Evolutionary conservation across 2,113 vertebrate genomes (phyloP), one percentile per base, ranked within the genome.

Genomic region (Hypanus sabinus): DNA sequence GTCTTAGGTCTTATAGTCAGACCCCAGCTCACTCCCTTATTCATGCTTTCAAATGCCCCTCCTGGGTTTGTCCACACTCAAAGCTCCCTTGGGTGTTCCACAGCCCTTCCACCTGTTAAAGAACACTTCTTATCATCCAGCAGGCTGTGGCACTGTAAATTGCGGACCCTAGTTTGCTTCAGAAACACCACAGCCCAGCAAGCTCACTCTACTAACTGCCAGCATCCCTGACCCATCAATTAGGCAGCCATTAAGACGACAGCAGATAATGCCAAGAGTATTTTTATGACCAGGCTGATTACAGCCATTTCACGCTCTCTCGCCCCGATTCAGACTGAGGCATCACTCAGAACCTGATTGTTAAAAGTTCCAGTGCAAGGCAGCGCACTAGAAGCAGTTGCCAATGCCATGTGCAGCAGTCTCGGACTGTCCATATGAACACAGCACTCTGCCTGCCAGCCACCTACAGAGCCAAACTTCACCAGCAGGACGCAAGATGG

Each of bases 281-380:
- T n/a, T 90, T 65, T 65, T 90, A 65, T 65, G 65, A 90, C 57
- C 60, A 65, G 18, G 85, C 62, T 65, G 30, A 90, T 90, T 90
- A 90, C 30, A 9, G n/a, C 30, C n/a, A 90, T 90, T 90, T 90
- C 85, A 90, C 22, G 60, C 57, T 65, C 33, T 30, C 10, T 90
- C 85, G 65, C 12, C 18, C 30, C 85, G 14, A 90, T 30, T 90
- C 60, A 90, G 60, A 14, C 11, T 65, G 57, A n/a, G 12, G 16
- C 57, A 90, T 90, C 60, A 90, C 55, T 88, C 85, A 88, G 85
- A n/a, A 0, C 57, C 5, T 30, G 30, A 30, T 7, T 60, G 36
- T 90, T 90, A 65, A 14, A 90, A 14, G 0, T 24, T 57, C 46
- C 30, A 65, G 30, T 33, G 16, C 27, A 57, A 55, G 30, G 57